Evolutionary conservation across 2,797 vertebrate species (phyloP), one percentile per base, ranked within the genome.

Genomic region (Thalassophryne amazonica): DNA sequence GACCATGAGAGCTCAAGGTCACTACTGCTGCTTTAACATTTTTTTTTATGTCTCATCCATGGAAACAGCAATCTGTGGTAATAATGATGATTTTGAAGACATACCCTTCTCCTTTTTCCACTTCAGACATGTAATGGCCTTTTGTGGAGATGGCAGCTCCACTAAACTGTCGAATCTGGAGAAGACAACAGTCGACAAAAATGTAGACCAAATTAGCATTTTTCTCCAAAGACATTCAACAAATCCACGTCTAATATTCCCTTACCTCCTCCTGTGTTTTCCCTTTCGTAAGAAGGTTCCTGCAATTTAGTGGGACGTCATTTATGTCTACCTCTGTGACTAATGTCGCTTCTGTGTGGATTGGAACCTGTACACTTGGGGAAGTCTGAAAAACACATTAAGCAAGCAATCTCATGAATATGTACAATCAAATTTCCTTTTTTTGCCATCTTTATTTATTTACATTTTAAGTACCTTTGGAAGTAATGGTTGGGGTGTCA

Each of bases 291-390:
- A 93, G 88, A 61, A 92, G 86, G 40, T 92, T 90, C 47, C 91
- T 85, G 70, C 88, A 88, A 37, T 87, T 89, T 34, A 91, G 21
- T 2, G 91, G 91, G 17, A 93, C 90, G 17, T 93, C 90, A 30
- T 92, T 92, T 34, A 93, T 92, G 55, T 93, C 92, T 0, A 93
- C 89, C 48, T 93, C 91, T n/a, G 91, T 90, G 21, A 91, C 70
- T 7, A 90, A 85, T 27, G 88, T 70, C 46, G 93, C 90, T 13
- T 89, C 88, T 35, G 46, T 29, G 7, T 27, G 6, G 2, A 58
- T 32, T 21, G 69, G 53, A 25, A 67, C 48, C 4, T 78, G 45
- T 16, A 54, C 58, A 70, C 49, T 47, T 11, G 56, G 51, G 15
- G 67, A 61, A 0, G 57, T 76, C 90, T 92, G 42, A 60, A 42